Conservation (phyloP, 2,113 vertebrate genomes). For the Hipposideros armiger region DNA sequence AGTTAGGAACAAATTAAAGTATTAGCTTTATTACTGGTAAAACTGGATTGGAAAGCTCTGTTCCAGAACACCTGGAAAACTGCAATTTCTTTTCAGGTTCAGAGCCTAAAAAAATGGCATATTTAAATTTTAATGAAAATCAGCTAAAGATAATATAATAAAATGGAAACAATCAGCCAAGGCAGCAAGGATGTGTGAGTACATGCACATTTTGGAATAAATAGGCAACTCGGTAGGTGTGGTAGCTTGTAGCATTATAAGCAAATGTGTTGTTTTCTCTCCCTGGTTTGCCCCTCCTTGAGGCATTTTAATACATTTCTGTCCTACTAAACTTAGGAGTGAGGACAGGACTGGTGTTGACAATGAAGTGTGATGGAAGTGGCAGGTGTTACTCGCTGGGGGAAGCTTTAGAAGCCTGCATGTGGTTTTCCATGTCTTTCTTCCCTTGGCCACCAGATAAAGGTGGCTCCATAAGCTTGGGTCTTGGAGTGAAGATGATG, state of each 20-base stretch:
- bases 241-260: neutral
- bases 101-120: neutral
- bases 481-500: neutral
- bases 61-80: neutral
- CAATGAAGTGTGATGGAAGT: neutral
- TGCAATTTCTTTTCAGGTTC: neutral
- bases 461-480: neutral
- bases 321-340: neutral
- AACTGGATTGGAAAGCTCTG: neutral
- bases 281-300: accelerated
- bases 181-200: neutral
- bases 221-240: neutral
- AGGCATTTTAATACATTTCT: neutral
- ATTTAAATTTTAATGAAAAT: constrained; percentile 9
- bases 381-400: neutral
- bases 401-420: neutral
- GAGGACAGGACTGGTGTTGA: neutral
- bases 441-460: neutral
- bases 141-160: neutral
- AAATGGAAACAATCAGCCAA: neutral
- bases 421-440: neutral
- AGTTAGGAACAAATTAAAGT: neutral
- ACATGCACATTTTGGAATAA: neutral
- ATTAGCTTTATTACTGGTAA: neutral
- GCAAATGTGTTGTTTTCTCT: neutral